Conservation (phyloP, 30 jellyfish, hydroid and myxozoan genomes). For the Cassiopea xamachana region DNA sequence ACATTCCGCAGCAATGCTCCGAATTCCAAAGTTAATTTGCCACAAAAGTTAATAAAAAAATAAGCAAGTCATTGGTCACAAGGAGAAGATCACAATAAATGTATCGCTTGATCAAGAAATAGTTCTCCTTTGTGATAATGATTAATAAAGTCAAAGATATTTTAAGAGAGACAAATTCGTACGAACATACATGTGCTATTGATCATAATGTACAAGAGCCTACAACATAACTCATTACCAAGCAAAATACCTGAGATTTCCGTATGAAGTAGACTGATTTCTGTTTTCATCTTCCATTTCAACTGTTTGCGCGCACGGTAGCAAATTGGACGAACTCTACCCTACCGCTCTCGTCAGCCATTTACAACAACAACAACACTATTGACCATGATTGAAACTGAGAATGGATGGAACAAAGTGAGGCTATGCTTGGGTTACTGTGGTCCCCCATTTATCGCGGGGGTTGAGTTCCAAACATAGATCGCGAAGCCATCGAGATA, state of each 20-base stretch:
- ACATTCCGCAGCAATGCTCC: too few species aligned
- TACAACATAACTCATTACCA: not conserved
- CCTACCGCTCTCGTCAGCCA: constrained; percentile 1
- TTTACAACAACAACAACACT: constrained; percentile 34
- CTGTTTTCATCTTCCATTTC: constrained; percentile 51
- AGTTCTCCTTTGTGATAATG: not conserved
- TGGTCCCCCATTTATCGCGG: too few species aligned
- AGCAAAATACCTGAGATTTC: constrained; percentile 40
- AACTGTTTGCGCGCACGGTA: not conserved
- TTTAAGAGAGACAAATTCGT: too few species aligned
- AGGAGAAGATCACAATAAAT: not conserved
- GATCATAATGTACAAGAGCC: not conserved
- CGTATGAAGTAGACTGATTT: constrained; percentile 48
- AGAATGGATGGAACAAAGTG: too few species aligned
- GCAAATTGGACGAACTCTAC: not conserved
- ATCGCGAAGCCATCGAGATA: too few species aligned
- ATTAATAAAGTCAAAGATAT: not conserved
- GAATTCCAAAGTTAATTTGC: too few species aligned
- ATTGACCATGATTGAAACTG: too few species aligned
- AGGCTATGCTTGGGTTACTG: too few species aligned
- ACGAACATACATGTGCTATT: not conserved
- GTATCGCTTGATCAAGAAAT: not conserved
- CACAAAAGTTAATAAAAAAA: too few species aligned
- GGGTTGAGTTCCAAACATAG: too few species aligned
- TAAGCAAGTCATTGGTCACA: not conserved